phyloP scores from a whole-genome alignment of 2,797 vertebrate genomes.

The Aeoliscus strigatus region DNA sequence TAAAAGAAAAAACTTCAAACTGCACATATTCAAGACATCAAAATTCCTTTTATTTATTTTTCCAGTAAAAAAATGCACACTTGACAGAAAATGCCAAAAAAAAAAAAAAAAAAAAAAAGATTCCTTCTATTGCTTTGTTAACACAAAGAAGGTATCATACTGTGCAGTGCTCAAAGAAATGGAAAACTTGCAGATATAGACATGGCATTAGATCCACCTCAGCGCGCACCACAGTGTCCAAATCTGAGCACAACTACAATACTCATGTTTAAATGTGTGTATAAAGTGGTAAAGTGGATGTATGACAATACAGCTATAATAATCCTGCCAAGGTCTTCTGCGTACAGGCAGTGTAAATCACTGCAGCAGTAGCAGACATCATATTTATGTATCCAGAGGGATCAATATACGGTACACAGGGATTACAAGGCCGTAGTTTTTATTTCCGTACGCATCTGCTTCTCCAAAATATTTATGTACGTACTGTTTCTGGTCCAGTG shows the following conservation, averaged over 20 bases:
- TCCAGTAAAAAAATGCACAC: no score
- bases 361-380: slow-evolving; percentile 1
- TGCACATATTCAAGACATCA: no score
- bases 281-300: slow-evolving; percentile 15
- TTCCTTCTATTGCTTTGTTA: no score
- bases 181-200: background rate
- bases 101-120: no score
- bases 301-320: slow-evolving; percentile 7
- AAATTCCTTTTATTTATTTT: no score
- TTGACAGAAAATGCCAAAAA: no score
- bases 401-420: background rate
- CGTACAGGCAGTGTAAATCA: slow-evolving; percentile 4
- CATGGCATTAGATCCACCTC: slow-evolving; percentile 6
- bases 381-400: slow-evolving; percentile 3
- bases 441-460: background rate
- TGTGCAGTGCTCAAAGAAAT: slow-evolving; percentile 1
- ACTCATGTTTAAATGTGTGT: background rate
- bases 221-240: slow-evolving; percentile 1
- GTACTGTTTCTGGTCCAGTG: background rate
- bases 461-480: slow-evolving; percentile 1
- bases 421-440: slow-evolving; percentile 3
- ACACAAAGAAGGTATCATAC: background rate
- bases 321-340: background rate
- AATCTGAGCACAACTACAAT: slow-evolving; percentile 3
- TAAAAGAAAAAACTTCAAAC: no score